phyloP scores from a whole-genome alignment of 2,888 invertebrate genomes.

The Archips crataeganus region DNA sequence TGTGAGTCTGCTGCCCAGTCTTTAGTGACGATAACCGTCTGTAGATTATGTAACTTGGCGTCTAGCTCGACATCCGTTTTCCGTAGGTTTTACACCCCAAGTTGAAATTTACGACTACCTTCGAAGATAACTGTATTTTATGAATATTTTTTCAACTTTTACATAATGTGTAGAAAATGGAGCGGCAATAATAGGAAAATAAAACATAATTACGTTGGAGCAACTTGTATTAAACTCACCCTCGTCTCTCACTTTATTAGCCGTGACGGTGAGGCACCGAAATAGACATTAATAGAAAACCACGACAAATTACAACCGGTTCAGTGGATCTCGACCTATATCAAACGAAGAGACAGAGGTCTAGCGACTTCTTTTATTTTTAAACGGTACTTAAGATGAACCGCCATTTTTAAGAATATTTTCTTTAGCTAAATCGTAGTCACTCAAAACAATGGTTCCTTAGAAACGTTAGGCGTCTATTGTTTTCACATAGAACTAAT shows the following conservation, averaged over 20 bases:
- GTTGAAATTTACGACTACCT: background rate
- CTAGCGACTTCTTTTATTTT: background rate
- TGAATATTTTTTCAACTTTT: background rate
- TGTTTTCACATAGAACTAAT: conserved; percentile 24
- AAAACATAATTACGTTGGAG: conserved; percentile 30
- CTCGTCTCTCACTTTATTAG: conserved; percentile 37
- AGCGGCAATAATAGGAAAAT: conserved; percentile 20
- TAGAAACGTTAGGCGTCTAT: conserved; percentile 17
- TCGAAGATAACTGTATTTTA: background rate
- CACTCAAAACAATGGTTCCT: conserved; percentile 12
- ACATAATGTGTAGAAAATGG: background rate
- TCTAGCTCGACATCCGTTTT: background rate
- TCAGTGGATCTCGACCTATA: conserved; percentile 36
- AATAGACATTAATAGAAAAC: conserved; percentile 39
- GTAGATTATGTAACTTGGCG: background rate
- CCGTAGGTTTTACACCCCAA: background rate
- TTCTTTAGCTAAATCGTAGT: background rate
- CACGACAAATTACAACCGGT: conserved; percentile 38
- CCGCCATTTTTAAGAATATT: background rate
- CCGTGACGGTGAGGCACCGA: conserved; percentile 35
- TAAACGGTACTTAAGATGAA: background rate
- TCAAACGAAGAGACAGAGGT: conserved; percentile 29
- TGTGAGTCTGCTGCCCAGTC: background rate
- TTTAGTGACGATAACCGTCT: background rate
- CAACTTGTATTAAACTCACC: conserved; percentile 30